A percentile compares a stretch with the other conserved stretches of the same genome.
phyloP scores from a whole-genome alignment of 2,888 invertebrate species.

The Andrena camellia region DNA sequence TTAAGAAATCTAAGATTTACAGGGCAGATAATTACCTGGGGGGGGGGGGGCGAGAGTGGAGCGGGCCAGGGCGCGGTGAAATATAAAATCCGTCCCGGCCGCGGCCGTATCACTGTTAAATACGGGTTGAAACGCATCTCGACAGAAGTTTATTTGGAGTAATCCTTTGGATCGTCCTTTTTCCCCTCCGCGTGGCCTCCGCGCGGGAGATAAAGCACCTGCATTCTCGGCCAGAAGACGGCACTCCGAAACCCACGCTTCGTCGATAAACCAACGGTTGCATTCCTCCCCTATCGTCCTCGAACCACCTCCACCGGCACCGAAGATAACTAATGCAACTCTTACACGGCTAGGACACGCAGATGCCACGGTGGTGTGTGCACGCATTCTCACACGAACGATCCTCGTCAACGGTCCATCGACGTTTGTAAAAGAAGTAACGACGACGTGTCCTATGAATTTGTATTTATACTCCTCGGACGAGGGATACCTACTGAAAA shows the following conservation, averaged over 20 bases:
- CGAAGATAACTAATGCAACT: constrained; percentile 78
- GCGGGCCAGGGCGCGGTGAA: constrained; percentile 22
- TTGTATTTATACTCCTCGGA: too few species aligned
- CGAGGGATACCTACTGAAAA: too few species aligned
- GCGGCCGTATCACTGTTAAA: constrained; percentile 64
- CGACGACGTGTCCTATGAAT: background rate
- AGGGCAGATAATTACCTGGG: constrained; percentile 62
- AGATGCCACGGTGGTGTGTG: constrained; percentile 48
- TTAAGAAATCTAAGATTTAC: constrained; percentile 66
- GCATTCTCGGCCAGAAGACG: constrained; percentile 71
- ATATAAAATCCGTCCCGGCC: constrained; percentile 59
- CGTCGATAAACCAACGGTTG: constrained; percentile 80
- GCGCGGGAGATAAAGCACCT: constrained; percentile 71
- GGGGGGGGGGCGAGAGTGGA: background rate
- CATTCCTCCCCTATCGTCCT: constrained; percentile 80
- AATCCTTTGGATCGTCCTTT: constrained; percentile 60
- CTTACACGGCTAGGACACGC: constrained; percentile 61
- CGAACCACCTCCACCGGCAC: constrained; percentile 68
- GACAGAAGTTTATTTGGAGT: constrained; percentile 71
- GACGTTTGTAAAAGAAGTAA: background rate
- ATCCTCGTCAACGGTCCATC: background rate
- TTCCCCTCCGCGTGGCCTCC: constrained; percentile 44
- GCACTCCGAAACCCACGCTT: constrained; percentile 79
- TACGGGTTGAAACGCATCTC: constrained; percentile 65
- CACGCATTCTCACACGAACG: constrained; percentile 60